These are phyloP conservation scores for Heterohyrax brucei DNA, from an alignment of 2,797 vertebrate genomes.

Conservation along the genomic window DNA sequence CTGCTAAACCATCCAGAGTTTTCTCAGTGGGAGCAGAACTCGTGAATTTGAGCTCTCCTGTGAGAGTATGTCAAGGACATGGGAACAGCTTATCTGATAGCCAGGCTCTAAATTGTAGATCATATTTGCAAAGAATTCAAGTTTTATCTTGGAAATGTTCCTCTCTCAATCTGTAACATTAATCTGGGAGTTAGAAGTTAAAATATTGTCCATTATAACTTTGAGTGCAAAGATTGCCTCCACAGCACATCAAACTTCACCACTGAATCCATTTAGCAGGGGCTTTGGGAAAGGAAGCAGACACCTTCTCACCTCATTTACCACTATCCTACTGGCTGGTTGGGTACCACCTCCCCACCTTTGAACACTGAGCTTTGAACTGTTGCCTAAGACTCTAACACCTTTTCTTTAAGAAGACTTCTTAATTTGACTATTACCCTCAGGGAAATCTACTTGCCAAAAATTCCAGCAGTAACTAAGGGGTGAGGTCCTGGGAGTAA, in stretches of 20 bases:
- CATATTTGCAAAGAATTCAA: not conserved
- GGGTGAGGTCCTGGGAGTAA: slow-evolving; percentile 78
- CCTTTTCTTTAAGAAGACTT: slow-evolving; percentile 80
- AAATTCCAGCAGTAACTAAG: slow-evolving; percentile 83
- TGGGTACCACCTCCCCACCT: slow-evolving; percentile 64
- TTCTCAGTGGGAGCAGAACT: not conserved
- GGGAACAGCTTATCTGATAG: not conserved
- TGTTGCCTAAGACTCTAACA: slow-evolving; percentile 77
- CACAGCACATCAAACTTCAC: not conserved
- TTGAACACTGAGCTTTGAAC: slow-evolving; percentile 83
- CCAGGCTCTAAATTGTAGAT: not conserved
- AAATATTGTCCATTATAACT: slow-evolving; percentile 2
- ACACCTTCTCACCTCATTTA: not conserved
- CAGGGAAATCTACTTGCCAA: slow-evolving; percentile 83
- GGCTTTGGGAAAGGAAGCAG: not conserved
- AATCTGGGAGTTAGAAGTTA: slow-evolving; percentile 23
- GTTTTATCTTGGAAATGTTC: not conserved
- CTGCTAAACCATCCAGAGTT: too few relatives aligned
- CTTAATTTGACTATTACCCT: slow-evolving; percentile 83
- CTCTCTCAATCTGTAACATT: not conserved
- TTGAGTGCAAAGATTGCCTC: not conserved
- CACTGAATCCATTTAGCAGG: not conserved
- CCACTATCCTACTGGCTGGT: not conserved
- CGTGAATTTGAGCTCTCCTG: not conserved
- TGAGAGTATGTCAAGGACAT: not conserved